Base-by-base conservation (phyloP, 2,888 invertebrate species). In the Aphodius granarius region DNA sequence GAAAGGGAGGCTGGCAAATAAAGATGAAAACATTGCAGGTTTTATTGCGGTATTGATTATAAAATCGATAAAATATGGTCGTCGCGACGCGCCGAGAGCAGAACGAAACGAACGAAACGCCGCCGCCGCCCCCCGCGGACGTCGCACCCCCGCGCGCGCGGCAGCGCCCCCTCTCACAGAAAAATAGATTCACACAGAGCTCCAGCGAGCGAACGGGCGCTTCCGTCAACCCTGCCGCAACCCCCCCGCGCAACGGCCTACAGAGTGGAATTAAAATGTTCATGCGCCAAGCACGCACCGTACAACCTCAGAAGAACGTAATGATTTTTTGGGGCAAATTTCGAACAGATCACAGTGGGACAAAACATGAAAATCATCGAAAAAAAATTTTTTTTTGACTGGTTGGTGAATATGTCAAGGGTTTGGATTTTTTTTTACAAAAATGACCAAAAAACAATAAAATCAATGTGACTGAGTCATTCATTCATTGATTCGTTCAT, bases 301-400 rank as follows among this genome's bases (percentile, higher is more conserved):
- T 71, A 75, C 72, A 75, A 77, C 77, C 74, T 76, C 75, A 87
- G 89, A 90, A 90, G 89, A 89, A 92, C 92, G 93, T 93, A 93
- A 93, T 93, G 93, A 93, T 93, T 93, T 93, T 93, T 93, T 93
- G 93, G 93, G 92, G 92, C 91, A 92, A 92, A 92, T 92, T 92
- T 81, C 22, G 84, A 68, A 68, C 65, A 19, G 65, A 19, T 16
- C 16, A 85, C 78, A 81, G 81, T 81, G 79, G 81, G 83, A 81
- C 79, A 82, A 82, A 70, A 9, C 6, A n/a, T 5, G 16, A 19
- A 19, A 22, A n/a, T 2, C 1, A 19, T 13, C 15, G 23, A 20
- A 17, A 70, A 19, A 20, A 70, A 20, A n/a, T n/a, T n/a, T n/a
- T n/a, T n/a, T n/a, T n/a, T n/a, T n/a, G n/a, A n/a, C n/a, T n/a